These are phyloP conservation scores for Adelges cooleyi DNA, from an alignment of 1,140 invertebrate species.

Conservation along the genomic window DNA sequence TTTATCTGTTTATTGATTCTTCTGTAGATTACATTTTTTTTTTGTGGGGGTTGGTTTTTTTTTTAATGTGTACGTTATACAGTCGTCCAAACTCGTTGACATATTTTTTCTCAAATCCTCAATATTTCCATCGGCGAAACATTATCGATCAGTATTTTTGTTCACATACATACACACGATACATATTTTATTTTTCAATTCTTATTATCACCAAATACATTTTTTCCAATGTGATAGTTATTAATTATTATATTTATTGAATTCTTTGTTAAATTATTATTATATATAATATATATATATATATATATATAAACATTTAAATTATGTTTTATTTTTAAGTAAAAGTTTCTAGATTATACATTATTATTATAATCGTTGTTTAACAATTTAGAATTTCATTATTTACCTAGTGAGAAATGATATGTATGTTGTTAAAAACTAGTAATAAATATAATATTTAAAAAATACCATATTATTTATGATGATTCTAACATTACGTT, in stretches of 20 bases:
- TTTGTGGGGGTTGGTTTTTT: too few species aligned
- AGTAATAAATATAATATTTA: background rate
- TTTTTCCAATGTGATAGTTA: conserved; percentile 22
- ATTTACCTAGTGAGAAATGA: conserved; percentile 15
- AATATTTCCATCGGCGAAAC: too few species aligned
- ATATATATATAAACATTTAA: conserved; percentile 3
- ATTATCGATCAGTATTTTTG: too few species aligned
- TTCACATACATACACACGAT: too few species aligned
- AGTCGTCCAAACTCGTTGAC: background rate
- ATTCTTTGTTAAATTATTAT: conserved; percentile 22
- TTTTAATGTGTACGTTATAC: background rate
- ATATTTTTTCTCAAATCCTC: too few species aligned
- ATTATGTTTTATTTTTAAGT: conserved; percentile 9
- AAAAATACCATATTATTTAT: background rate
- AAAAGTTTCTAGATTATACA: conserved; percentile 5
- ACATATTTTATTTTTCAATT: background rate
- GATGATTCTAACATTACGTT: too few species aligned
- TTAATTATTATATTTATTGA: conserved; percentile 17
- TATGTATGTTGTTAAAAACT: background rate
- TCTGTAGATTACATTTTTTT: conserved; percentile 22
- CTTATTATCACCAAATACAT: conserved; percentile 10
- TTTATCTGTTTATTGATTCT: background rate
- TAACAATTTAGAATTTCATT: background rate
- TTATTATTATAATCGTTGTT: background rate
- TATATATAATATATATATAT: too few species aligned